Evolutionary conservation across 2,888 invertebrate genomes (phyloP).

Genomic region (Neoascia interrupta): DNA sequence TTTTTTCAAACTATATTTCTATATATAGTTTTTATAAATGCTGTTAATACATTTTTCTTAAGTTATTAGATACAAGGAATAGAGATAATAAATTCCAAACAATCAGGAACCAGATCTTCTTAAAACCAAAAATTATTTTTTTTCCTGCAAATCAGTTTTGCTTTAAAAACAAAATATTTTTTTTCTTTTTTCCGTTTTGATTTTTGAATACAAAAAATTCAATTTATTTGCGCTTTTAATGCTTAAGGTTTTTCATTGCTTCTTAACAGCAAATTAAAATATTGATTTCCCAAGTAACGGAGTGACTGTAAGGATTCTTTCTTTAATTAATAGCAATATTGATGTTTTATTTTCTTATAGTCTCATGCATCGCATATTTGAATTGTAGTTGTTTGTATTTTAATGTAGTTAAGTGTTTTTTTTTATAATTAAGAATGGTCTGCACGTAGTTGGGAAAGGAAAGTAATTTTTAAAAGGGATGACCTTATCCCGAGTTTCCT

Average conservation of each 20-base stretch:
- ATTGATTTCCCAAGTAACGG: too few species aligned
- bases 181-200: neutral
- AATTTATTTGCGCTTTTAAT: conserved; percentile 26
- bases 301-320: conserved; percentile 32
- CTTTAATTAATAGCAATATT: too few species aligned
- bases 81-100: conserved; percentile 39
- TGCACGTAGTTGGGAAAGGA: too few species aligned
- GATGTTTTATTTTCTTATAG: too few species aligned
- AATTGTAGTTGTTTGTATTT: conserved; percentile 18
- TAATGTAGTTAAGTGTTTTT: neutral
- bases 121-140: conserved; percentile 2
- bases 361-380: too few species aligned
- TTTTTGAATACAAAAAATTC: conserved; percentile 10
- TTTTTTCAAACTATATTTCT: conserved; percentile 21
- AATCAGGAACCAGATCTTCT: conserved; percentile 52
- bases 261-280: too few species aligned
- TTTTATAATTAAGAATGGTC: conserved; percentile 14
- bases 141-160: conserved; percentile 1
- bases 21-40: neutral
- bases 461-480: too few species aligned
- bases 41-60: conserved; percentile 8
- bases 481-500: too few species aligned
- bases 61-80: conserved; percentile 34
- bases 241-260: conserved; percentile 18
- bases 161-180: too few species aligned